Evolutionary conservation across 2,113 vertebrate genomes (phyloP).

Genomic region (Brachionichthys hirsutus): DNA sequence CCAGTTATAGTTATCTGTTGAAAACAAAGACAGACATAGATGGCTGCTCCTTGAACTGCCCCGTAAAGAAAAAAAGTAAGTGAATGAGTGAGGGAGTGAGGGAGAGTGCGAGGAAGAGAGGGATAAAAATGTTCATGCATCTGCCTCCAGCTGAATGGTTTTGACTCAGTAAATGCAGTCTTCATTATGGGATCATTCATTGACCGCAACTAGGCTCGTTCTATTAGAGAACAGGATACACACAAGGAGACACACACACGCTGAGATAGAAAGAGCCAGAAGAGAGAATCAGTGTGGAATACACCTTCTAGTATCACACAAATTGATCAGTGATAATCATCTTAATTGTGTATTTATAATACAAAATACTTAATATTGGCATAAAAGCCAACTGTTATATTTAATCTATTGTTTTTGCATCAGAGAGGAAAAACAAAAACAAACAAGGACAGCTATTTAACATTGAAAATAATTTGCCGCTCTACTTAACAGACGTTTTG

Average conservation of each 20-base stretch:
- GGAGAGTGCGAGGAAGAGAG: not conserved
- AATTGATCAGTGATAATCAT: conserved; percentile 50
- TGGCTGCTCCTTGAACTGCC: conserved; percentile 3
- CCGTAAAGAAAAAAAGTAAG: not conserved
- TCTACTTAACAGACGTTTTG: conserved; percentile 53
- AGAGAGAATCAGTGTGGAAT: not conserved
- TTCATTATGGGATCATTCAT: conserved; percentile 54
- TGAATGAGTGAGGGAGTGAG: too few relatives aligned
- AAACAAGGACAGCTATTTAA: conserved; percentile 35
- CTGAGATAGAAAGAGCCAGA: not conserved
- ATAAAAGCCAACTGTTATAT: conserved; percentile 27
- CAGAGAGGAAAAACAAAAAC: conserved; percentile 29
- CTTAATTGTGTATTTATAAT: conserved; percentile 55
- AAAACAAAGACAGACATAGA: conserved; percentile 20
- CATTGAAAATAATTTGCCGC: conserved; percentile 58
- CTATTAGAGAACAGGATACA: conserved; percentile 27
- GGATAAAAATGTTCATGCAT: not conserved
- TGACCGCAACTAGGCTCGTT: conserved; percentile 51
- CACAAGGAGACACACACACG: not conserved
- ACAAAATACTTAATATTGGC: conserved; percentile 38
- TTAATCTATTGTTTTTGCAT: conserved; percentile 42
- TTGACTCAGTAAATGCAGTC: conserved; percentile 32
- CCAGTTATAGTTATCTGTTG: conserved; percentile 62
- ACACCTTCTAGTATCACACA: not conserved
- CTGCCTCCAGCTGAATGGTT: conserved; percentile 36